A percentile compares a stretch with the other conserved stretches of the same genome.
Conservation (phyloP, 2,888 invertebrate species). For the Drosophila dives region DNA sequence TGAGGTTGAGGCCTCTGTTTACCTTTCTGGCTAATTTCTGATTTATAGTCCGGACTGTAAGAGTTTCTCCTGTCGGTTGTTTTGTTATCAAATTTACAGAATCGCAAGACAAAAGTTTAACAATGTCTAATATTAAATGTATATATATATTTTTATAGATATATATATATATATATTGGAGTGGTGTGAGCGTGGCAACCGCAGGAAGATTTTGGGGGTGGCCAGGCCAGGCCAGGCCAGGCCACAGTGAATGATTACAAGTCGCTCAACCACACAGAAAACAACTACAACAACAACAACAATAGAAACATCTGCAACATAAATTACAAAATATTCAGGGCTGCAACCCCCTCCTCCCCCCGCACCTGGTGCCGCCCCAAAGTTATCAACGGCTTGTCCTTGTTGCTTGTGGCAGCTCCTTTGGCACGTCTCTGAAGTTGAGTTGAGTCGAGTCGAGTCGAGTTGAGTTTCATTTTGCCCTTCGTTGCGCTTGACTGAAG, state of each 20-base stretch:
- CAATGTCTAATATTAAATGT: conserved; percentile 72
- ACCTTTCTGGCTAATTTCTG: conserved; percentile 44
- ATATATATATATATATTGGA: conserved; percentile 36
- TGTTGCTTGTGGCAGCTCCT: conserved; percentile 45
- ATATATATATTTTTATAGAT: neutral
- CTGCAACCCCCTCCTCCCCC: conserved; percentile 44
- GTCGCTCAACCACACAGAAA: conserved; percentile 40
- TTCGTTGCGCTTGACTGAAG: conserved; percentile 82
- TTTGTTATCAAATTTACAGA: conserved; percentile 74
- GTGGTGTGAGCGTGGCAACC: conserved; percentile 17
- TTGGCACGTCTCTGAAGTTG: conserved; percentile 62
- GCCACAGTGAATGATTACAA: conserved; percentile 49
- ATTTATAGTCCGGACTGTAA: conserved; percentile 12
- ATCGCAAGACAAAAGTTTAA: conserved; percentile 75
- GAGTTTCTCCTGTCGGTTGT: conserved; percentile 13
- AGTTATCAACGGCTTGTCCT: conserved; percentile 34
- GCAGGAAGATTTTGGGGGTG: conserved; percentile 8
- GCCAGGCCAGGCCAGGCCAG: neutral
- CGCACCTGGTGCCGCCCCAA: conserved; percentile 41
- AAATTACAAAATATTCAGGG: conserved; percentile 68
- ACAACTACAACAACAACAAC: conserved; percentile 27
- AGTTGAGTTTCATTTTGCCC: conserved; percentile 73
- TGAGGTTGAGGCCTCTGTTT: conserved; percentile 40
- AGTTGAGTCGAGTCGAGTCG: conserved; percentile 65
- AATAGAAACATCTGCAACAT: conserved; percentile 29